Evolutionary conservation across 2,888 invertebrate species (phyloP), one percentile per base, ranked within the genome.

Genomic region (Pharmacophagus antenor): DNA sequence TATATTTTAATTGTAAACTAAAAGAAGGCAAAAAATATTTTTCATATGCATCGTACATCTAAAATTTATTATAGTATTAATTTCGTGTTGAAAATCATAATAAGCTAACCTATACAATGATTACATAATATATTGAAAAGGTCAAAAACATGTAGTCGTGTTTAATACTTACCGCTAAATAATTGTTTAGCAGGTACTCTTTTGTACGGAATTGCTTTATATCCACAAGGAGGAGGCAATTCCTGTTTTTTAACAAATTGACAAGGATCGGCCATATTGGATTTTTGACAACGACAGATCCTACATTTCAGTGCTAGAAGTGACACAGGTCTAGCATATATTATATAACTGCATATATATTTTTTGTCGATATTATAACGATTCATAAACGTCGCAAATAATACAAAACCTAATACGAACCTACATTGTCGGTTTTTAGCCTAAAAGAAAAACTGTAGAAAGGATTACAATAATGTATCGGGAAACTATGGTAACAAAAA

Each of bases 201-300:
- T 68, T 93, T 92, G 76, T 85, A 95, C 50, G 92, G 92, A 66
- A 98, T 95, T 20, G 95, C 93, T 66, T 93, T 92, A 82, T 98
- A 99, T 68, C 99, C 99, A 77, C 98, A 98, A 58, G 92, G 86
- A 64, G 99, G 99, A 75, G 99, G 98, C 93, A 99, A 92, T 88
- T 99, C 99, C 88, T 99, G 99, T 76, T 82, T 85, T 73, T 76
- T 76, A 57, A 65, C 73, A 62, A 85, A 54, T 68, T 76, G 76
- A 70, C 71, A 77, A 70, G 72, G 71, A 64, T 77, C 80, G 68
- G 82, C 78, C 88, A 88, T 88, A 75, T 80, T 79, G 66, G 57
- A 31, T 66, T 65, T 62, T 62, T 64, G 47, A 25, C 42, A 63
- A 47, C 37, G 49, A 56, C 52, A 61, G 50, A 50, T 23, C 10